Percentiles rank a stretch among this genome's conserved stretches.
These are phyloP conservation scores for Bovichtus variegatus DNA, from an alignment of 2,797 vertebrate genomes.

Conservation along the genomic window DNA sequence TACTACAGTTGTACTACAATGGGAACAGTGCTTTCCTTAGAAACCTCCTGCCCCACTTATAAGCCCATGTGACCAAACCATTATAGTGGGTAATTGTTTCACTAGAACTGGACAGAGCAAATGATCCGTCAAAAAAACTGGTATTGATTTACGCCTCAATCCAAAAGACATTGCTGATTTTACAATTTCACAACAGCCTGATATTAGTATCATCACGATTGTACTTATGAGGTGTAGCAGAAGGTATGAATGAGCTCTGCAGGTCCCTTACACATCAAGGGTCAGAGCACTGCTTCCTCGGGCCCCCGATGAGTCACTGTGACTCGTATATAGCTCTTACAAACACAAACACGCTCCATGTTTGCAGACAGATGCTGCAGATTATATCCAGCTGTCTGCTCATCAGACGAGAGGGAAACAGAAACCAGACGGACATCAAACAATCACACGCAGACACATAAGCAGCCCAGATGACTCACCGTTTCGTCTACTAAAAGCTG, in stretches of 20 bases:
- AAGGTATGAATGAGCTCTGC: constrained; percentile 25
- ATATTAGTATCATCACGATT: neutral
- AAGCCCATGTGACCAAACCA: constrained; percentile 76
- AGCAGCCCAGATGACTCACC: constrained; percentile 56
- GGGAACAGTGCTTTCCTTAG: constrained; percentile 79
- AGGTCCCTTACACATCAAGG: constrained; percentile 36
- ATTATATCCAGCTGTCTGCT: constrained; percentile 73
- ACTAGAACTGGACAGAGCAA: constrained; percentile 46
- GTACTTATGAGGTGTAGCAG: neutral
- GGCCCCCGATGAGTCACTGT: constrained; percentile 57
- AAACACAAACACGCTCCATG: constrained; percentile 50
- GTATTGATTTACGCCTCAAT: constrained; percentile 34
- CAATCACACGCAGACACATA: constrained; percentile 50
- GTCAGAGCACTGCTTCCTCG: constrained; percentile 31
- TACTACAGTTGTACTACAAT: constrained; percentile 81
- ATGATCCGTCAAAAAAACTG: constrained; percentile 51
- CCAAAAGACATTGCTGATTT: constrained; percentile 13
- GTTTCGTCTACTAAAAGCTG: constrained; percentile 36
- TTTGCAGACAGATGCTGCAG: constrained; percentile 73
- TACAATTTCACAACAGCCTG: neutral
- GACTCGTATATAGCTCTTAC: constrained; percentile 56
- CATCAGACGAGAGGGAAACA: constrained; percentile 53
- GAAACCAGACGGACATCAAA: constrained; percentile 60
- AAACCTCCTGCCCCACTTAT: constrained; percentile 80
- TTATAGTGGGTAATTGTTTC: constrained; percentile 79